Base-by-base conservation (phyloP, 2,113 vertebrate species). In the Chionis minor region DNA sequence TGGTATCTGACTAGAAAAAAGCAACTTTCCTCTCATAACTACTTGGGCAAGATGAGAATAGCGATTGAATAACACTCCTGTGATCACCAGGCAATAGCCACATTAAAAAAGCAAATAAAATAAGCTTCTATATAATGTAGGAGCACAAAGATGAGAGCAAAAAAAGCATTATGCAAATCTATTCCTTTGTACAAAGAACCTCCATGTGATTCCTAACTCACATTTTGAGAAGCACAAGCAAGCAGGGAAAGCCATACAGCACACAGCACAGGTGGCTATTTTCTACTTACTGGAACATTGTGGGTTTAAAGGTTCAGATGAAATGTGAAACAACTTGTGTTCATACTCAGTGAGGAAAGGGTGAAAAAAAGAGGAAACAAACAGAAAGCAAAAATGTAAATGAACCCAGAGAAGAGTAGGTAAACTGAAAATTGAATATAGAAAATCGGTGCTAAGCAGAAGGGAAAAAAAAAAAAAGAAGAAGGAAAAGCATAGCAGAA, bases 81-180 rank as follows among this genome's bases (percentile, higher is more conserved):
- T 78, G 35, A 80, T 54, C 54, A 86, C 20, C 44, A 74, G 55
- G 65, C 15, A 86, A 66, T 55, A 84, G 27, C 67, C 40, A 75
- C 38, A 94, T 71, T 74, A 44, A 66, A 89, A 97, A 88, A 81
- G 1, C n/a, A 89, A 91, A 87, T 35, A 87, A 75, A 93, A 71
- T 66, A 78, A 47, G 8, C 8, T 92, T 78, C 22, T 67, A 22
- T 66, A 55, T 45, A 78, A 58, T 58, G 44, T 19, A 67, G 10
- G 5, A 86, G 15, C 10, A 78, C 16, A 73, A 85, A 83, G 38
- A 92, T 24, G 28, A 73, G 22, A 78, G 18, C 1, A 28, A 23
- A 42, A 58, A 67, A 56, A 74, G 0, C 22, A n/a, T 70, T 80
- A 61, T 70, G 56, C 62, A 91, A 77, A 89, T 83, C 16, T 62